These are phyloP conservation scores for Graphium colonna DNA, from an alignment of 2,888 invertebrate species.

Conservation along the genomic window DNA sequence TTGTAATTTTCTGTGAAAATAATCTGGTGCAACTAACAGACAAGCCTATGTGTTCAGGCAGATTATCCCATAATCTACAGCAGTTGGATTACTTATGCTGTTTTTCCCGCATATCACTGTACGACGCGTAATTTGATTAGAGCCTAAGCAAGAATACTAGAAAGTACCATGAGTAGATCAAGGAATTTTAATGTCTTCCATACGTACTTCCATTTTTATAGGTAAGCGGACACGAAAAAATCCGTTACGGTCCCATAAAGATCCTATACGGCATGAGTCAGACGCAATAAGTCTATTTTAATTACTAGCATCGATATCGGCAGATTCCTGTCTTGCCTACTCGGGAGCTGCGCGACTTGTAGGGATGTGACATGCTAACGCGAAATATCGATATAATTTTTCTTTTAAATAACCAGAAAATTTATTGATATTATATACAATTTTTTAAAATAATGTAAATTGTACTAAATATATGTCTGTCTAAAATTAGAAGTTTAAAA, in stretches of 20 bases:
- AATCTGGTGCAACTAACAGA: no score
- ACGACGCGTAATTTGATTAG: slow-evolving; percentile 14
- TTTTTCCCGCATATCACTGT: background rate
- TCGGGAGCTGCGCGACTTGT: slow-evolving; percentile 63
- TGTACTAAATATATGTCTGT: no score
- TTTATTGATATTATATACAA: no score
- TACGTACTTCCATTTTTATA: slow-evolving; percentile 25
- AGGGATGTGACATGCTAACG: slow-evolving; percentile 40
- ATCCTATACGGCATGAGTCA: slow-evolving; percentile 40
- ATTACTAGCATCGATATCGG: slow-evolving; percentile 76
- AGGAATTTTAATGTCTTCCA: slow-evolving; percentile 22
- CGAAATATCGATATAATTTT: slow-evolving; percentile 30
- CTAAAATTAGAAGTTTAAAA: no score
- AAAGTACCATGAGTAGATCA: slow-evolving; percentile 21
- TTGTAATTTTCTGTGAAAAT: no score
- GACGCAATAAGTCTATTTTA: slow-evolving; percentile 77
- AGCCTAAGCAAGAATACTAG: slow-evolving; percentile 17
- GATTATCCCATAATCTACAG: no score
- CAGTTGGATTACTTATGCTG: no score
- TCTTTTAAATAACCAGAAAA: no score
- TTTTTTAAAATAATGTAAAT: no score
- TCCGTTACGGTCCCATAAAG: slow-evolving; percentile 31
- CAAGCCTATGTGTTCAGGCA: no score
- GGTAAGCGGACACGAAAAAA: slow-evolving; percentile 20
- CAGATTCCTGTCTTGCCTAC: slow-evolving; percentile 76